Evolutionary conservation across 2,797 vertebrate species (phyloP), one percentile per base, ranked within the genome.

Genomic region (Cossypha heuglini): DNA sequence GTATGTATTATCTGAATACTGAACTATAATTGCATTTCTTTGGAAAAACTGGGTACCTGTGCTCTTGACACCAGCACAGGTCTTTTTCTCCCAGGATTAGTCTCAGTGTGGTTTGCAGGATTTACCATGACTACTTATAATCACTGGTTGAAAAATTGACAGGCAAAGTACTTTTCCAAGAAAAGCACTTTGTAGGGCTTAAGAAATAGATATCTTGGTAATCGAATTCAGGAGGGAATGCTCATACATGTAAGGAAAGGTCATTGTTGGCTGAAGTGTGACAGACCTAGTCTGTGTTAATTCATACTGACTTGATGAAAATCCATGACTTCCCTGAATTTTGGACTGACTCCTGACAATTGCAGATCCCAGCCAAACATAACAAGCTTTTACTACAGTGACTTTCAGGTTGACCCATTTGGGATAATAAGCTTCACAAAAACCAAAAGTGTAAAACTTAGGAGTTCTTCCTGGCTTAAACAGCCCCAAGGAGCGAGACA

Each of bases 361-460:
- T 76, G 73, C 69, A 95, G 90, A 93, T 63, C 62, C 73, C 73
- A 69, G 96, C 83, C 96, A 96, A 96, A 93, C 35, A 90, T 3
- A 94, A 94, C 93, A 92, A 63, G 63, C 43, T 93, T 87, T 92
- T 45, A 55, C 73, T 22, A 52, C 0, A 1, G 80, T 45, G 90
- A 59, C 93, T 93, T 90, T 59, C 63, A 88, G 83, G 80, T 7
- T 76, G 86, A 78, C n/a, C 76, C 71, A 38, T 81, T 94, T 95
- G 86, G 90, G 76, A 66, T 90, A 92, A 88, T 38, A 35, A 0
- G 8, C 31, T 49, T 42, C 71, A 69, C 76, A 92, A 82, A 94
- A 92, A 48, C 3, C 5, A 15, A 13, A 18, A 26, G 35, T 52
- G 58, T 16, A 75, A 94, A 90, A 86, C n/a, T 59, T 7, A 15